These are phyloP conservation scores for Tachysurus vachellii DNA, from an alignment of 2,113 vertebrate genomes.

Conservation along the genomic window DNA sequence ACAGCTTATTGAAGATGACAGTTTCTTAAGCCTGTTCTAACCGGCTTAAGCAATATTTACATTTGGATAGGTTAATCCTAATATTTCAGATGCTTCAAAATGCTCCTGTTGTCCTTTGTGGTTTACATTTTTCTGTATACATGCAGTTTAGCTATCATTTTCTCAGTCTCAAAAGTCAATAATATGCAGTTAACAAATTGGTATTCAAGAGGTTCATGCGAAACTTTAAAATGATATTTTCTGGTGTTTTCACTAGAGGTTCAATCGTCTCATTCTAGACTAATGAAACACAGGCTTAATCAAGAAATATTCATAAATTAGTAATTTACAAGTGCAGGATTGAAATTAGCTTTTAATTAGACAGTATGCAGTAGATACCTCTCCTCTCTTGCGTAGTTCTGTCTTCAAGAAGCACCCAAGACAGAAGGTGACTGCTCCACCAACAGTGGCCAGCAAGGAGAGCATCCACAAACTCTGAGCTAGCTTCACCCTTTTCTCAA, in stretches of 20 bases:
- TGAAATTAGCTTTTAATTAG: background rate
- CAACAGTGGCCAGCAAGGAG: constrained; percentile 76
- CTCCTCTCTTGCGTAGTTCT: constrained; percentile 76
- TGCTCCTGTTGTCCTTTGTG: background rate
- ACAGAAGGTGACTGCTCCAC: constrained; percentile 74
- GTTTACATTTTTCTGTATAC: background rate
- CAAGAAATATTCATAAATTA: background rate
- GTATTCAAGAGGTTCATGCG: background rate
- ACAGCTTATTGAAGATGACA: constrained; percentile 38
- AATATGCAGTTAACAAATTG: background rate
- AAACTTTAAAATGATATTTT: background rate
- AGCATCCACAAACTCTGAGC: constrained; percentile 82
- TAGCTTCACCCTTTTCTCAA: constrained; percentile 77
- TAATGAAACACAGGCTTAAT: background rate
- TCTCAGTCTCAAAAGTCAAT: background rate
- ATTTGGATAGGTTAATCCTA: constrained; percentile 48
- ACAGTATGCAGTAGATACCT: constrained; percentile 68
- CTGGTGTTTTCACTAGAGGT: background rate
- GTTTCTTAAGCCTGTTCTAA: constrained; percentile 46
- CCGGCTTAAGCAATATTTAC: constrained; percentile 51
- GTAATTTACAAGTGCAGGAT: background rate
- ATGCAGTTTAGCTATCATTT: background rate
- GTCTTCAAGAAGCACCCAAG: constrained; percentile 79
- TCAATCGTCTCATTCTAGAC: background rate
- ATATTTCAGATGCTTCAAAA: constrained; percentile 16